Evolutionary conservation across 1,140 invertebrate genomes (phyloP), one percentile per base, ranked within the genome.

Genomic region (Drosophila mauritiana): DNA sequence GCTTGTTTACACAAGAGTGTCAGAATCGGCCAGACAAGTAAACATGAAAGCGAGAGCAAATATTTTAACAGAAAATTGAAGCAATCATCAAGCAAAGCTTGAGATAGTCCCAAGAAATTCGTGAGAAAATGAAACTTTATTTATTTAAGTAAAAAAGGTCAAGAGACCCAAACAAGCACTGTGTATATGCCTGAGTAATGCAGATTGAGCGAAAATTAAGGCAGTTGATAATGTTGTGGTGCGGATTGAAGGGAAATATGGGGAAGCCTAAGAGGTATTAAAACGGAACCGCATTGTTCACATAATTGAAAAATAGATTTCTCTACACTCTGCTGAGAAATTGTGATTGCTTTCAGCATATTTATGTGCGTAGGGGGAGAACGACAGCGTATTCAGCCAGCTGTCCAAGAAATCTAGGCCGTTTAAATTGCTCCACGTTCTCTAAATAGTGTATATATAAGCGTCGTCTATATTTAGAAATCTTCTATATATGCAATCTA

Each of bases 331-430:
- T 31, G 49, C 46, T 68, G 61, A 17, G 37, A 57, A 70, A 36
- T 57, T 57, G 65, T 70, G 68, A 65, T 70, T 70, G 52, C 43
- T 57, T 57, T 49, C 25, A 54, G 34, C 65, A 25, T 51, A 76
- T 72, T 63, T 62, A 55, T 49, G 53, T 67, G 54, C 36, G 39
- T 40, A 70, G 48, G 48, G 40, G 20, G 40, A 17, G 13, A 8
- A n/a, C n/a, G 45, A n/a, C 13, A 27, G 45, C 5, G 22, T 17
- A 31, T 10, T 36, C 43, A 8, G 73, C 53, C 76, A 77, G 81
- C 77, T 68, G 81, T 85, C 65, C 77, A 85, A 72, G 68, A 76
- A 77, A 86, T 54, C 69, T 84, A 81, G 78, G 82, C 73, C 82
- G 68, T 65, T 73, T 42, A 52, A 62, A 80, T 67, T 73, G 62